Percentiles rank a stretch among this genome's conserved stretches.
Evolutionary conservation across 2,113 vertebrate genomes (phyloP).

Genomic region (Riparia riparia): DNA sequence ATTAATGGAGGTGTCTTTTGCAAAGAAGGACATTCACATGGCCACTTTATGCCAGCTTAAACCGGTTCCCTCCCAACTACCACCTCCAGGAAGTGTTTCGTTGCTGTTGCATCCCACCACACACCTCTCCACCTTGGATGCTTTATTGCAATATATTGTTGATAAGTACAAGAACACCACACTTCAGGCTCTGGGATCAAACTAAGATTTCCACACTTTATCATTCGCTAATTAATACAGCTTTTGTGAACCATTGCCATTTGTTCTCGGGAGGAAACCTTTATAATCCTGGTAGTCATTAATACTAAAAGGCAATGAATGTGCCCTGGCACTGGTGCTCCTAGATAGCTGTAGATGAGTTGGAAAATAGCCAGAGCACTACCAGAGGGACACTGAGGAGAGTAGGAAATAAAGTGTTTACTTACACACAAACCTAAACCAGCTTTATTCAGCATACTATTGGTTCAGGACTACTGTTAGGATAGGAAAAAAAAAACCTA

Average conservation of each 20-base stretch:
- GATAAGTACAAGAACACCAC: not conserved
- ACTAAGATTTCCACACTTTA: not conserved
- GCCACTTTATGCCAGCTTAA: not conserved
- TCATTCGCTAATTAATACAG: conserved; percentile 35
- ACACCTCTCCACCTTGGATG: not conserved
- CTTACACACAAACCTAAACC: not conserved
- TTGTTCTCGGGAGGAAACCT: not conserved
- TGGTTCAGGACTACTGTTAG: not conserved
- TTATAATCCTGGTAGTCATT: conserved; percentile 29
- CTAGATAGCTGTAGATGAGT: not conserved
- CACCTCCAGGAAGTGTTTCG: not conserved
- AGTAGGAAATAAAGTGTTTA: not conserved
- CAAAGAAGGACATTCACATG: not conserved
- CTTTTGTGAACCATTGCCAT: not conserved
- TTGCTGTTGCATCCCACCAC: not conserved
- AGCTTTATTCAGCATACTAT: not conserved
- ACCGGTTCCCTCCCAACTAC: not conserved
- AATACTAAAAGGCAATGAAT: conserved; percentile 21
- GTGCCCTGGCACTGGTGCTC: not conserved
- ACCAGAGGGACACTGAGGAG: not conserved
- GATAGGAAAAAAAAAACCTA: not conserved
- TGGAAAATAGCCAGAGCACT: not conserved
- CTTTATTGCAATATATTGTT: not conserved
- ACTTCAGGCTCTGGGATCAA: not conserved
- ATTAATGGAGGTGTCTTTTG: not conserved